phyloP scores from a whole-genome alignment of 2,797 vertebrate genomes.

The Australoheros facetus region DNA sequence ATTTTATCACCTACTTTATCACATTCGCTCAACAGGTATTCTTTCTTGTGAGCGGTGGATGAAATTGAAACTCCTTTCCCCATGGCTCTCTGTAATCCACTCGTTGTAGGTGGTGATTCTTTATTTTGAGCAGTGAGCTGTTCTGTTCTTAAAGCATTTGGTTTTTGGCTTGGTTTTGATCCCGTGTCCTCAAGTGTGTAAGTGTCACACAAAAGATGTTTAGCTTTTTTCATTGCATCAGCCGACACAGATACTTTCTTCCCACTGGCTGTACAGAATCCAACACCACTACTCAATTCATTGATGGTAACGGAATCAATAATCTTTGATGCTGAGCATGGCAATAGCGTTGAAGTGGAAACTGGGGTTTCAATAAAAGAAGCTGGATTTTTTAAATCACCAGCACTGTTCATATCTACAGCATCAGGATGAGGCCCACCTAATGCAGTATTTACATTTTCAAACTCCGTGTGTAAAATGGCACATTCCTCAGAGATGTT shows the following conservation, averaged over 20 bases:
- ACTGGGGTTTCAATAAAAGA: conserved; percentile 69
- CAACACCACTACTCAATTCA: conserved; percentile 42
- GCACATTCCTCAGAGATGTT: conserved; percentile 75
- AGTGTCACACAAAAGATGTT: conserved; percentile 76
- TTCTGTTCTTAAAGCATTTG: conserved; percentile 35
- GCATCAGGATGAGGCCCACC: neutral
- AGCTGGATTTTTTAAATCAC: conserved; percentile 74
- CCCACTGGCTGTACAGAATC: conserved; percentile 77
- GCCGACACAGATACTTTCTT: conserved; percentile 80
- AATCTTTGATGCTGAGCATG: conserved; percentile 49
- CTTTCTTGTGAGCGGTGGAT: conserved; percentile 81
- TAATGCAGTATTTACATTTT: conserved; percentile 19
- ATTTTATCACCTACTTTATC: conserved; percentile 19
- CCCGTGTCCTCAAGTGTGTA: conserved; percentile 38
- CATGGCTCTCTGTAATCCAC: conserved; percentile 75
- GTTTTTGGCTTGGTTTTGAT: conserved; percentile 6
- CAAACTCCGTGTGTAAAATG: conserved; percentile 26
- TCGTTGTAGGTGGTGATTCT: conserved; percentile 35
- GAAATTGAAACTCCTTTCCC: conserved; percentile 82
- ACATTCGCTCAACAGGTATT: conserved; percentile 58
- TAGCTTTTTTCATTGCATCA: conserved; percentile 79
- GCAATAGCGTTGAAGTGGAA: conserved; percentile 70
- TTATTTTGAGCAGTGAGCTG: neutral
- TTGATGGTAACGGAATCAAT: neutral
- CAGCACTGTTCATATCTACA: conserved; percentile 34